A percentile compares a stretch with the other conserved stretches of the same genome.
phyloP scores from a whole-genome alignment of 2,888 invertebrate genomes.

The Drosophila affinis region DNA sequence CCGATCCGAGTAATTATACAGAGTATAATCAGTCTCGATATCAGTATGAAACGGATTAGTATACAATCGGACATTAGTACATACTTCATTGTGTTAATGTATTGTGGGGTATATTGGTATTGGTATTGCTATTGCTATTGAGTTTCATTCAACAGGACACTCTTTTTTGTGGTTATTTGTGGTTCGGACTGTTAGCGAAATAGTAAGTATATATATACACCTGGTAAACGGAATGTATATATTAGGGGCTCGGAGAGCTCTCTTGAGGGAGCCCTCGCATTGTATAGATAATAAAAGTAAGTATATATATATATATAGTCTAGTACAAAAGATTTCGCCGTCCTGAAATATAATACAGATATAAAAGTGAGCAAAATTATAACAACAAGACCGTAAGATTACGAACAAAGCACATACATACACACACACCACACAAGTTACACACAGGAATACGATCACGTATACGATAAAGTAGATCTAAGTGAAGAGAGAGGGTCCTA shows the following conservation, averaged over 20 bases:
- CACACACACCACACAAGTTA: slow-evolving; percentile 32
- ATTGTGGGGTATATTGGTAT: slow-evolving; percentile 19
- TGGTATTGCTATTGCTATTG: slow-evolving; percentile 7
- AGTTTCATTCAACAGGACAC: slow-evolving; percentile 8
- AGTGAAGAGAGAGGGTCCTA: neutral
- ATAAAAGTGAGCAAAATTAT: slow-evolving; percentile 82
- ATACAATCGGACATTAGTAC: slow-evolving; percentile 62
- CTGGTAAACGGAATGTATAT: slow-evolving; percentile 44
- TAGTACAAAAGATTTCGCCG: slow-evolving; percentile 87
- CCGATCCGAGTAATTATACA: slow-evolving; percentile 45
- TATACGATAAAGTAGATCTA: slow-evolving; percentile 17
- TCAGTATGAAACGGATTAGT: slow-evolving; percentile 66
- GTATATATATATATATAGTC: slow-evolving; percentile 80
- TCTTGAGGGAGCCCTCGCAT: slow-evolving; percentile 46
- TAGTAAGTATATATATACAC: slow-evolving; percentile 35
- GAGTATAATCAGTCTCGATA: slow-evolving; percentile 59
- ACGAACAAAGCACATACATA: slow-evolving; percentile 50
- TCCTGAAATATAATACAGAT: slow-evolving; percentile 86
- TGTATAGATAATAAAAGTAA: slow-evolving; percentile 53
- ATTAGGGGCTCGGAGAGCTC: slow-evolving; percentile 28
- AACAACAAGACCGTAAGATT: slow-evolving; percentile 66
- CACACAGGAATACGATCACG: slow-evolving; percentile 34
- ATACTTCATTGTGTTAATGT: slow-evolving; percentile 27
- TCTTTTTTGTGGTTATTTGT: slow-evolving; percentile 22
- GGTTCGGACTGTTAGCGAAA: slow-evolving; percentile 60